A percentile compares a stretch with the other conserved stretches of the same genome.
Conservation (phyloP, 2,888 invertebrate species). For the Leucozona laternaria region DNA sequence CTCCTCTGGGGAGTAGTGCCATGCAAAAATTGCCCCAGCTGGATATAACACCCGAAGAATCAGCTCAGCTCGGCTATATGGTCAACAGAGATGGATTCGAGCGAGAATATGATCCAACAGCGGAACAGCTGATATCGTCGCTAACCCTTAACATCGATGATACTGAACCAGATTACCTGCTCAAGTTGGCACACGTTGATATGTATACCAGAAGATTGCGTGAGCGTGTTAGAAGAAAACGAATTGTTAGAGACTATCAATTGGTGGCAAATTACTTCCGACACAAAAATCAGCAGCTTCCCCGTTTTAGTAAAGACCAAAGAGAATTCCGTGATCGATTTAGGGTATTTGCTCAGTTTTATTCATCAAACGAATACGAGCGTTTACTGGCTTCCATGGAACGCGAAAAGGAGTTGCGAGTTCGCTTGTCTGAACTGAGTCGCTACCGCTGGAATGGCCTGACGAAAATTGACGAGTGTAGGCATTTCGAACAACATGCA, state of each 20-base stretch:
- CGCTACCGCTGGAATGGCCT: slow-evolving; percentile 94
- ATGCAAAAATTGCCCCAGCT: slow-evolving; percentile 89
- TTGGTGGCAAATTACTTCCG: slow-evolving; percentile 93
- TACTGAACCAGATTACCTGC: slow-evolving; percentile 93
- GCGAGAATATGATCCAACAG: slow-evolving; percentile 96
- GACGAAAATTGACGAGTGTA: slow-evolving; percentile 92
- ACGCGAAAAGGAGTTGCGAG: slow-evolving; percentile 92
- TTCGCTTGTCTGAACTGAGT: slow-evolving; percentile 91
- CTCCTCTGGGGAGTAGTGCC: slow-evolving; percentile 90
- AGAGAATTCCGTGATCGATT: slow-evolving; percentile 90
- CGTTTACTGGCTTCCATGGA: slow-evolving; percentile 91
- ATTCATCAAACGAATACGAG: slow-evolving; percentile 93
- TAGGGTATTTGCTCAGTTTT: slow-evolving; percentile 94
- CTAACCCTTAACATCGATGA: slow-evolving; percentile 93
- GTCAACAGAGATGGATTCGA: slow-evolving; percentile 98
- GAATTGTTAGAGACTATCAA: slow-evolving; percentile 95
- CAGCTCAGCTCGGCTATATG: slow-evolving; percentile 95
- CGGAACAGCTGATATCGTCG: slow-evolving; percentile 94
- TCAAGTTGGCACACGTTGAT: slow-evolving; percentile 96
- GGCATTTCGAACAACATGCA: slow-evolving; percentile 93
- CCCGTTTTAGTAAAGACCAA: slow-evolving; percentile 84
- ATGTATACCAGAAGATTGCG: slow-evolving; percentile 93
- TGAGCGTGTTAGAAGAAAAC: slow-evolving; percentile 94
- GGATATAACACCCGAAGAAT: slow-evolving; percentile 93
- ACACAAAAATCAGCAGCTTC: slow-evolving; percentile 84